These are phyloP conservation scores for Sciurus carolinensis DNA, from an alignment of 2,797 vertebrate species.

Conservation along the genomic window DNA sequence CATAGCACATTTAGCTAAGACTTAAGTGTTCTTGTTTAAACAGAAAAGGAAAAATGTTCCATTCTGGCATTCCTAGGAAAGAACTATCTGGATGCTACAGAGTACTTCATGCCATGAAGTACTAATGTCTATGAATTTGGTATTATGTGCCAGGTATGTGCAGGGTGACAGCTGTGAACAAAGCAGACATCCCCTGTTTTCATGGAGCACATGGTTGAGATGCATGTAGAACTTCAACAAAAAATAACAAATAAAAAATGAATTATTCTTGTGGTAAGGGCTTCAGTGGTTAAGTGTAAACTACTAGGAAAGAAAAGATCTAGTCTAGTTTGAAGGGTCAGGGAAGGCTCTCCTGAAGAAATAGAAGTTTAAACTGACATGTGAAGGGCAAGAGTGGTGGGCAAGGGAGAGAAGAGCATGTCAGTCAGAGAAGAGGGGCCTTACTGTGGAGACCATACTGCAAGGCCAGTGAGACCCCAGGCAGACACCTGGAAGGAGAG, in stretches of 20 bases:
- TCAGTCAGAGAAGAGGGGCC: not conserved
- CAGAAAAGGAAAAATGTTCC: not conserved
- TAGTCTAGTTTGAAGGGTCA: not conserved
- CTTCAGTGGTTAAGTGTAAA: not conserved
- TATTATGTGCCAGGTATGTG: not conserved
- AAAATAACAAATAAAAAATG: not conserved
- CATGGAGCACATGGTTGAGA: not conserved
- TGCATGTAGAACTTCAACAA: not conserved
- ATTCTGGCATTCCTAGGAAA: not conserved
- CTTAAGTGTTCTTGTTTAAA: not conserved
- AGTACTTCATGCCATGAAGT: not conserved
- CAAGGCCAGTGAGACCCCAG: not conserved
- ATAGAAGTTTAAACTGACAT: not conserved
- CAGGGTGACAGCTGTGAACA: not conserved
- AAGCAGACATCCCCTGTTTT: not conserved
- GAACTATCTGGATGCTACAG: not conserved
- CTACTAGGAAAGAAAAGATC: not conserved
- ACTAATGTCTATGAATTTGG: not conserved
- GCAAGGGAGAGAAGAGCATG: not conserved
- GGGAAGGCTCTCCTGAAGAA: not conserved
- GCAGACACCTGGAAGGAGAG: not conserved
- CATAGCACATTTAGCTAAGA: not conserved
- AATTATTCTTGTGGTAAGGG: not conserved
- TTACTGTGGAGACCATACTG: not conserved
- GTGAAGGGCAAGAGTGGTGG: not conserved